Percentiles rank a stretch among this genome's conserved stretches.
Evolutionary conservation across 2,888 invertebrate genomes (phyloP).

Genomic region (Callimorpha dominula): DNA sequence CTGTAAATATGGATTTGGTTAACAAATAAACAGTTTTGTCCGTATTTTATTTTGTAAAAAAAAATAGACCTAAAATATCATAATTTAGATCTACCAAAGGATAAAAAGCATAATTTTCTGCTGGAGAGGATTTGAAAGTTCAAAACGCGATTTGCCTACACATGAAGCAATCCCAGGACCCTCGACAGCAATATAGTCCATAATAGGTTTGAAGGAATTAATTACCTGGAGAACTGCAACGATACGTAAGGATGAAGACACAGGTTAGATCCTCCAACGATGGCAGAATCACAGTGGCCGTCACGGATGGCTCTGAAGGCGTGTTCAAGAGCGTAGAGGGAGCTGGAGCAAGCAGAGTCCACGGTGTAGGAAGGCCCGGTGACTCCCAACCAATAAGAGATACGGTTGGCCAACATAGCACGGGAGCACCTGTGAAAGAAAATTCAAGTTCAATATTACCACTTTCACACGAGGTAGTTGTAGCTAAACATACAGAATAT

Average conservation of each 20-base stretch:
- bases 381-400: slow-evolving; percentile 95
- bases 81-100: too few species aligned
- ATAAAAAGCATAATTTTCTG: too few species aligned
- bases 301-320: slow-evolving; percentile 92
- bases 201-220: slow-evolving; percentile 8
- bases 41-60: too few species aligned
- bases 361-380: slow-evolving; percentile 95
- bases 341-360: slow-evolving; percentile 98
- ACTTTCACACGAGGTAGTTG: background rate
- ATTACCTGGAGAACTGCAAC: slow-evolving; percentile 92
- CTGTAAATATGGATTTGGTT: slow-evolving; percentile 70
- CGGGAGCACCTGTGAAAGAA: slow-evolving; percentile 90
- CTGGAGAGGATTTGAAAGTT: too few species aligned
- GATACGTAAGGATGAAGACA: slow-evolving; percentile 96
- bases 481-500: background rate
- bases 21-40: background rate
- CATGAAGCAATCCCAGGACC: background rate
- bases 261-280: slow-evolving; percentile 95
- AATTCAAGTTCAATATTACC: background rate
- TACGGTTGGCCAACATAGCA: slow-evolving; percentile 96
- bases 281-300: slow-evolving; percentile 95
- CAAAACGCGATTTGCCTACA: background rate
- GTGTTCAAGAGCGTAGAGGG: slow-evolving; percentile 94
- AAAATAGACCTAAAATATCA: too few species aligned
- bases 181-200: background rate